A percentile compares a stretch with the other conserved stretches of the same genome.
Evolutionary conservation across 2,888 invertebrate genomes (phyloP).

Genomic region (Folsomia manolachei): DNA sequence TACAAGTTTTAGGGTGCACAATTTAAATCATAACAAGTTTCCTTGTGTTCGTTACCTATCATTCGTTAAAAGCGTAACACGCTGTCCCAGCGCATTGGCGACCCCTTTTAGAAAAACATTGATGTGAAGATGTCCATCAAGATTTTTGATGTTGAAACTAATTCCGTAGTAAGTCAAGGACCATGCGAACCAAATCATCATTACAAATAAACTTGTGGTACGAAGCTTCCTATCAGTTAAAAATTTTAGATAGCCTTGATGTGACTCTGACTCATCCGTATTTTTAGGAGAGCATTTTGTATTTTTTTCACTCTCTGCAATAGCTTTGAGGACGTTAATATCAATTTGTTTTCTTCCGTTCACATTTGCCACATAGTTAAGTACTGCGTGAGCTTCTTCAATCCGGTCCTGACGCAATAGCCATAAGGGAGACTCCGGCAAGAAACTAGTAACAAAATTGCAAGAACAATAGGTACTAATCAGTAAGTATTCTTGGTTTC

Average conservation of each 20-base stretch:
- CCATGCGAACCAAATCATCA: slow-evolving; percentile 36
- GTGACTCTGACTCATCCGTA: slow-evolving; percentile 4
- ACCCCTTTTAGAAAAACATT: slow-evolving; percentile 28
- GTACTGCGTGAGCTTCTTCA: slow-evolving; percentile 35
- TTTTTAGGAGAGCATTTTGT: background rate
- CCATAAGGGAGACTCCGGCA: slow-evolving; percentile 38
- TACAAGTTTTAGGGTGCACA: no score
- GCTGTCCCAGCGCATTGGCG: slow-evolving; percentile 33
- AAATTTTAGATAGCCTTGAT: slow-evolving; percentile 27
- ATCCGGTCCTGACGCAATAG: slow-evolving; percentile 38
- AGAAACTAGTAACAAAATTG: no score
- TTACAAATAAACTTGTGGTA: slow-evolving; percentile 23
- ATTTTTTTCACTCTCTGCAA: slow-evolving; percentile 31
- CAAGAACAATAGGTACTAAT: background rate
- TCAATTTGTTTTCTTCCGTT: slow-evolving; percentile 32
- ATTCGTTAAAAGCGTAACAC: slow-evolving; percentile 23
- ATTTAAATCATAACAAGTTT: no score
- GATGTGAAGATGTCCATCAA: slow-evolving; percentile 30
- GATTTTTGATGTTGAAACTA: slow-evolving; percentile 35
- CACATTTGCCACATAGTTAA: slow-evolving; percentile 37
- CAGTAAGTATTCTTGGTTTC: background rate
- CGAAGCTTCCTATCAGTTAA: slow-evolving; percentile 18
- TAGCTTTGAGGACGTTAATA: slow-evolving; percentile 24
- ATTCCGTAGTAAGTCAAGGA: slow-evolving; percentile 34
- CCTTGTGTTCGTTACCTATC: slow-evolving; percentile 20